These are phyloP conservation scores for Tautogolabrus adspersus DNA, from an alignment of 2,113 vertebrate species.

Conservation along the genomic window DNA sequence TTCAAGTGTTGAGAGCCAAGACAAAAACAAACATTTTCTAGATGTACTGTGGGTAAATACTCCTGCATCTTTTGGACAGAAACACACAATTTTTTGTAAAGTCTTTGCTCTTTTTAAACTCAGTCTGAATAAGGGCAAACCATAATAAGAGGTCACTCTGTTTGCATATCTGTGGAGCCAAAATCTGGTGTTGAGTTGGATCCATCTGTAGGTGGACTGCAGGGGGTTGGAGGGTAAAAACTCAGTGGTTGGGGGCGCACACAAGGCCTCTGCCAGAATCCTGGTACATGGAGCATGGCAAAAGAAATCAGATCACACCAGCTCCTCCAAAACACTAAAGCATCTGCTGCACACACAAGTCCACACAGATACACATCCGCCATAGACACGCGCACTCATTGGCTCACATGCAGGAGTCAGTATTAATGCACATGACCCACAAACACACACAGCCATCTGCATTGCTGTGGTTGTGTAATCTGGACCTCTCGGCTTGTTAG, in stretches of 20 bases:
- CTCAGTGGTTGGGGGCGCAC: constrained; percentile 38
- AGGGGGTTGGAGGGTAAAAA: constrained; percentile 68
- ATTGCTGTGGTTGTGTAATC: constrained; percentile 26
- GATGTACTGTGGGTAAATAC: not conserved
- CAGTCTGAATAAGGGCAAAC: constrained; percentile 21
- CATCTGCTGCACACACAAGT: constrained; percentile 17
- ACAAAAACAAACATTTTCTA: not conserved
- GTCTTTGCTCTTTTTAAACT: constrained; percentile 11
- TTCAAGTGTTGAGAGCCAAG: not conserved
- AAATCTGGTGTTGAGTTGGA: constrained; percentile 69
- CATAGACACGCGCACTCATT: not conserved
- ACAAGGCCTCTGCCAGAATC: constrained; percentile 58
- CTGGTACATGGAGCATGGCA: constrained; percentile 50
- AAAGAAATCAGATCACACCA: constrained; percentile 52
- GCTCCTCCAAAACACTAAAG: constrained; percentile 30
- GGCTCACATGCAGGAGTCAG: constrained; percentile 9
- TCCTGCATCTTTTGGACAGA: not conserved
- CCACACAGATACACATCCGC: not conserved
- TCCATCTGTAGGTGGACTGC: constrained; percentile 73
- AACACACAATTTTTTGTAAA: not conserved
- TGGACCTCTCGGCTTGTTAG: constrained; percentile 6
- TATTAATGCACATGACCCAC: constrained; percentile 51
- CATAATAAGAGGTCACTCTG: constrained; percentile 48
- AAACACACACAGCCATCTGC: constrained; percentile 39
- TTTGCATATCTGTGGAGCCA: constrained; percentile 43